Evolutionary conservation across 2,797 vertebrate genomes (phyloP), one percentile per base, ranked within the genome.

Genomic region (Gymnothorax javanicus): DNA sequence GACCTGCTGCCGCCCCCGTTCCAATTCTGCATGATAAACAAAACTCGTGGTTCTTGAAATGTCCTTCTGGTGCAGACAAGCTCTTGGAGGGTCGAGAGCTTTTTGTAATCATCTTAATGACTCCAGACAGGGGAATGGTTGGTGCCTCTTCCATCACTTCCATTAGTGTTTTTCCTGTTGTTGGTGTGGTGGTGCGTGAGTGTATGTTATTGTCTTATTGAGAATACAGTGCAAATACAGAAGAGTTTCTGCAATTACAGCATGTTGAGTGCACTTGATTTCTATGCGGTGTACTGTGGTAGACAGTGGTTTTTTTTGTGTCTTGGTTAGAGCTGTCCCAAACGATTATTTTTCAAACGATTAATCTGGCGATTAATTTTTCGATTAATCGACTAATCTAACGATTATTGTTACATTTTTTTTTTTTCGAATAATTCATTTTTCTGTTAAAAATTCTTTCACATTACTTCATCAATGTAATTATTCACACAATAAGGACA

Each of bases 21-120:
- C 87, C 71, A 88, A 90, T 91, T 92, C 83, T 88, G 71, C 17
- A 2, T 54, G 15, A n/a, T 79, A 57, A 73, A 90, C 88, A 5
- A 71, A 6, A 33, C 13, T 54, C 7, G 7, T 7, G 15, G 7
- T 77, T 59, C 83, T n/a, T 23, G 52, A 67, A 84, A 84, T 84
- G 50, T 59, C 58, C 82, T 17, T 25, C n/a, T n/a, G 77, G 77
- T 52, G 43, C 77, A 20, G 17, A 20, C 52, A 1, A n/a, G 50
- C 15, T 54, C 79, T 25, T 3, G n/a, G 79, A 82, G 52, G 57
- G 81, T 20, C 7, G 56, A 12, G 54, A 82, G 12, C 0, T 12
- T 57, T n/a, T 56, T n/a, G n/a, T 23, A 56, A n/a, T 11, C 25
- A 7, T 20, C 52, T 57, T 15, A 12, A 43, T 43, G 8, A 25